Percentiles rank a stretch among this genome's conserved stretches.
phyloP scores from a whole-genome alignment of 1,140 invertebrate genomes.

The Drosophila lacertosa region DNA sequence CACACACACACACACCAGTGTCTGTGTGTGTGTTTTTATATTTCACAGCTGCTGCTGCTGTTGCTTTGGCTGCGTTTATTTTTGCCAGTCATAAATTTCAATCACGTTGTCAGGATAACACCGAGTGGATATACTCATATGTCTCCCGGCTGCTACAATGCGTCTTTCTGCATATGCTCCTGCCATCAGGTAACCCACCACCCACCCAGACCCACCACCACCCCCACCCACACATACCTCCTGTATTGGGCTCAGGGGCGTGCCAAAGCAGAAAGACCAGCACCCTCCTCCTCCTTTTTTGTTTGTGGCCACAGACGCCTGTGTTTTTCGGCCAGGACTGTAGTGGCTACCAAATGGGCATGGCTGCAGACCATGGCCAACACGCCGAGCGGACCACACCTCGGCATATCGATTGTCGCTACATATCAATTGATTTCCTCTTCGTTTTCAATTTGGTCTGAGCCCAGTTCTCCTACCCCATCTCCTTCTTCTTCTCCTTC shows the following conservation, averaged over 20 bases:
- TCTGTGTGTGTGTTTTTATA: constrained; percentile 39
- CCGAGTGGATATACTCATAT: constrained; percentile 77
- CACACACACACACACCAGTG: background rate
- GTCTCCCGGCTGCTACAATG: constrained; percentile 38
- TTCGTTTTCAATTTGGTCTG: constrained; percentile 70
- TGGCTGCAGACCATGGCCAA: constrained; percentile 42
- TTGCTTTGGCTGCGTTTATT: constrained; percentile 54
- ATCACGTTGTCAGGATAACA: constrained; percentile 80
- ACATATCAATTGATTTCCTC: constrained; percentile 79
- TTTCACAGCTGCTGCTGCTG: constrained; percentile 42
- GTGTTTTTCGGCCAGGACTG: constrained; percentile 34
- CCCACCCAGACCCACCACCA: constrained; percentile 7
- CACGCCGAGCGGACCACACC: constrained; percentile 45
- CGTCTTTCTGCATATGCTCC: constrained; percentile 54
- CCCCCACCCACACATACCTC: background rate
- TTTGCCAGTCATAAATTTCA: constrained; percentile 81
- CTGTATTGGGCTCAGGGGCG: constrained; percentile 33
- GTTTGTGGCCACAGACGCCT: constrained; percentile 55
- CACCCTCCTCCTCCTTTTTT: constrained; percentile 9
- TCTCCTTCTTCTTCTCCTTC: background rate
- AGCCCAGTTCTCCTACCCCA: no score
- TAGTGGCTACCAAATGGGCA: constrained; percentile 21
- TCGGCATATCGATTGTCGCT: constrained; percentile 71
- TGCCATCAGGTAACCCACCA: constrained; percentile 45
- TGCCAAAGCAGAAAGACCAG: constrained; percentile 36